A percentile compares a stretch with the other conserved stretches of the same genome.
phyloP scores from a whole-genome alignment of 2,797 vertebrate species.

The Leontopithecus rosalia region DNA sequence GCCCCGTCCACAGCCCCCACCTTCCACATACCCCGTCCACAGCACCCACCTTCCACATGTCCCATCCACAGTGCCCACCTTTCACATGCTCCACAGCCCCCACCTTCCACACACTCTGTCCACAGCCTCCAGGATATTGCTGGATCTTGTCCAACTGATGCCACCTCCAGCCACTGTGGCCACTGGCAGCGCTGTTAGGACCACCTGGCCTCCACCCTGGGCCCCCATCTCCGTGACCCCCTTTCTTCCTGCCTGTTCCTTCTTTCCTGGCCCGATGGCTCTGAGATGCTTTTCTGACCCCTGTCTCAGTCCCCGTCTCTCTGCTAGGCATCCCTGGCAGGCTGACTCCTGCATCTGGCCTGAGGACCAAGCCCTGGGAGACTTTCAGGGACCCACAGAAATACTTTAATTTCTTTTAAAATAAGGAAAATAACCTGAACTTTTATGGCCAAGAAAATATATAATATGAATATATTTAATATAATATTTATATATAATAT shows the following conservation, averaged over 20 bases:
- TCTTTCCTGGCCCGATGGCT: not conserved
- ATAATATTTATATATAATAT: no score
- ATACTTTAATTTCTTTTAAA: not conserved
- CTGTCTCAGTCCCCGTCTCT: not conserved
- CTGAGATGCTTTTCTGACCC: not conserved
- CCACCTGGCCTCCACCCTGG: no score
- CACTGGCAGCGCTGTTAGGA: not conserved
- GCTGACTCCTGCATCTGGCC: not conserved
- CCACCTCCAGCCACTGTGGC: not conserved
- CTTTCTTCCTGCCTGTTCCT: not conserved
- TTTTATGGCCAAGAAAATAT: not conserved
- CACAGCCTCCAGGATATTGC: not conserved
- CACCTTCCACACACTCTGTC: rapidly evolving
- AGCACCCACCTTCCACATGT: no score
- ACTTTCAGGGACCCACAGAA: not conserved
- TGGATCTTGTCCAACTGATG: not conserved
- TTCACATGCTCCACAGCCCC: no score
- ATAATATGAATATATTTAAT: not conserved
- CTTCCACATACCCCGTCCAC: rapidly evolving
- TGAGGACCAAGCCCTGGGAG: not conserved
- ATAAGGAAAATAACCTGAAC: not conserved
- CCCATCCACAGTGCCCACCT: no score
- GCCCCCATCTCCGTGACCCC: not conserved
- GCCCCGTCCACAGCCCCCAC: no score
- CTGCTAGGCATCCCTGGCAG: not conserved